A percentile compares a stretch with the other conserved stretches of the same genome.
phyloP scores from a whole-genome alignment of 1,140 invertebrate species.

The Tetragnatha versicolor region DNA sequence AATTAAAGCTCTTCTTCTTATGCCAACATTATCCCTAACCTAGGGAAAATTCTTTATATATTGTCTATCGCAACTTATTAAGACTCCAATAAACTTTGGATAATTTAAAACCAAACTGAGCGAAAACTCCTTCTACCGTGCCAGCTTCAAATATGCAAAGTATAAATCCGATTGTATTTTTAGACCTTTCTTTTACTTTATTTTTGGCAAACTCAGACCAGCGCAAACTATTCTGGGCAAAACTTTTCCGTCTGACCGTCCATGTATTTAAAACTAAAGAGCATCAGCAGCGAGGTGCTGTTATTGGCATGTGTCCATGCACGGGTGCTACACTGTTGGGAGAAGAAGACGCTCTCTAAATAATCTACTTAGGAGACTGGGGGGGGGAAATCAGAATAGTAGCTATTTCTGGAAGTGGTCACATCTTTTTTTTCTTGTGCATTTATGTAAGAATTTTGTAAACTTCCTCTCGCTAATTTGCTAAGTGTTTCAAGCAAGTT shows the following conservation, averaged over 20 bases:
- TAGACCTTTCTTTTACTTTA: slow-evolving; percentile 15
- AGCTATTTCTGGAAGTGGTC: slow-evolving; percentile 10
- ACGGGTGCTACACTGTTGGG: slow-evolving; percentile 31
- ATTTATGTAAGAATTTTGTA: slow-evolving; percentile 12
- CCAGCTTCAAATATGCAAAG: slow-evolving; percentile 24
- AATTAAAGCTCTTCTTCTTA: too few species aligned
- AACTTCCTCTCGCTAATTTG: slow-evolving; percentile 9
- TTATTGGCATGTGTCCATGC: slow-evolving; percentile 54
- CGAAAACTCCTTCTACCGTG: too few species aligned
- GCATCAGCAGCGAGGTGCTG: slow-evolving; percentile 36
- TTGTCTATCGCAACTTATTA: too few species aligned
- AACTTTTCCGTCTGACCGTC: slow-evolving; percentile 27
- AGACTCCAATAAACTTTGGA: too few species aligned
- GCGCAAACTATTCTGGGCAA: neutral
- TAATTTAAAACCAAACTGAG: too few species aligned
- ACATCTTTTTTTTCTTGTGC: slow-evolving; percentile 1
- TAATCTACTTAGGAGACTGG: slow-evolving; percentile 23
- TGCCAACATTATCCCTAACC: too few species aligned
- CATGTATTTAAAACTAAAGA: slow-evolving; percentile 44
- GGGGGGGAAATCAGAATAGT: neutral
- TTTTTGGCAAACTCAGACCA: slow-evolving; percentile 10
- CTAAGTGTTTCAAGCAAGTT: too few species aligned
- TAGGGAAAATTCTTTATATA: too few species aligned
- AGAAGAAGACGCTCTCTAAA: slow-evolving; percentile 36
- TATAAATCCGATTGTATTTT: slow-evolving; percentile 11